Base-by-base conservation (phyloP, 2,113 vertebrate species). In the Ia io region DNA sequence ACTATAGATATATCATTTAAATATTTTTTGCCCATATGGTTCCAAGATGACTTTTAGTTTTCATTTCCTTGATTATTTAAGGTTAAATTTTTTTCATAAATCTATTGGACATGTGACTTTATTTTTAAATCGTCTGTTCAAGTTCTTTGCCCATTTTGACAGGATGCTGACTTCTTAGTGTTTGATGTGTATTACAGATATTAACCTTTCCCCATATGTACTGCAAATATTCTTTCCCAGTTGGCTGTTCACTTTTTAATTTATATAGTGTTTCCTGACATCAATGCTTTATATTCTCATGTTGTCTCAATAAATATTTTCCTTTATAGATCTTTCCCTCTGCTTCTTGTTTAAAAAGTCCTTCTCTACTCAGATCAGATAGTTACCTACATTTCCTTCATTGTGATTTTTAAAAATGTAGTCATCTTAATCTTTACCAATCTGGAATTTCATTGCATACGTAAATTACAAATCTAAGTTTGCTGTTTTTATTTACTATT, bases 41-140 rank as follows among this genome's bases (percentile, higher is more conserved):
- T 96, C 44, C 56, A 91, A 95, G 85, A 88, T 90, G 70, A 95
- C n/a, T 61, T 76, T 74, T 37, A 61, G 37, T 42, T 14, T 77
- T 76, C 22, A 56, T 88, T 91, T 93, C 59, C 65, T 95, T 83
- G 20, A 37, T 82, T 74, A 73, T 51, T 30, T 63, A 65, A 90
- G 28, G 32, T 47, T 74, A 51, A 42, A n/a, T 88, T 73, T 78
- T 49, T 51, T 74, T 65, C 56, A 47, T 74, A 76, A 74, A 74
- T 88, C 22, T 84, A 49, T 1, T 37, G 44, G 77, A 90, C n/a
- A 80, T 17, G 1, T 37, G 25, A 30, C 59, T 96, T 93, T 91
- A 61, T 77, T 80, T 95, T 86, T 84, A 42, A 80, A 91, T 79
- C 63, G 37, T 37, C 56, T 65, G 17, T 94, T 84, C 67, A 87